Evolutionary conservation across 2,113 vertebrate genomes (phyloP).

Genomic region (Phaethornis superciliosus): DNA sequence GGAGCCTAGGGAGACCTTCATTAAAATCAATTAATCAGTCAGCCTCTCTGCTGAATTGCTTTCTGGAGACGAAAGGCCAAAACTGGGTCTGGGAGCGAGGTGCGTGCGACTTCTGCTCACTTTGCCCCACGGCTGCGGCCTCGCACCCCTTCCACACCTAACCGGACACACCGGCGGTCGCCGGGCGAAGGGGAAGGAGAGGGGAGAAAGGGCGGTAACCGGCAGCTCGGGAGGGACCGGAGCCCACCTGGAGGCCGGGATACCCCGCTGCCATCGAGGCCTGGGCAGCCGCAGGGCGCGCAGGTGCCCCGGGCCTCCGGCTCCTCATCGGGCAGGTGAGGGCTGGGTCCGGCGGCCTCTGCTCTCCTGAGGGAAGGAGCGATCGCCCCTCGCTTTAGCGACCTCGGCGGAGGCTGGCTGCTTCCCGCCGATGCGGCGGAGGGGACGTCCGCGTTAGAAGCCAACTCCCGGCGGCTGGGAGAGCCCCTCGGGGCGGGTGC

Average conservation of each 20-base stretch:
- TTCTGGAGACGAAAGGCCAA: conserved; percentile 37
- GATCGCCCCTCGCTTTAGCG: background rate
- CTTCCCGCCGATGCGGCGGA: too few relatives aligned
- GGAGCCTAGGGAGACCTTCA: conserved; percentile 72
- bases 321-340: background rate
- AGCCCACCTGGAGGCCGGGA: background rate
- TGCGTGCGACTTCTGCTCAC: background rate
- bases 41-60: conserved; percentile 71
- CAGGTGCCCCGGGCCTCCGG: background rate
- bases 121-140: background rate
- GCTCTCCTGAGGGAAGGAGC: background rate
- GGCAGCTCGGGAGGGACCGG: background rate
- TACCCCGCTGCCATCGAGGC: background rate
- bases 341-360: background rate
- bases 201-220: too few relatives aligned
- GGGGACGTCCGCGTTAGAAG: background rate
- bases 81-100: conserved; percentile 8
- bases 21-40: conserved; percentile 80
- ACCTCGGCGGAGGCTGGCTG: background rate
- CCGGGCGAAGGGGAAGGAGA: background rate
- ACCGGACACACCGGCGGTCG: background rate
- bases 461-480: background rate
- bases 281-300: background rate
- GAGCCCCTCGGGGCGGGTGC: background rate
- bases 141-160: background rate